Base-by-base conservation (phyloP, 2,888 invertebrate species). In the Cataglyphis altisquamis region DNA sequence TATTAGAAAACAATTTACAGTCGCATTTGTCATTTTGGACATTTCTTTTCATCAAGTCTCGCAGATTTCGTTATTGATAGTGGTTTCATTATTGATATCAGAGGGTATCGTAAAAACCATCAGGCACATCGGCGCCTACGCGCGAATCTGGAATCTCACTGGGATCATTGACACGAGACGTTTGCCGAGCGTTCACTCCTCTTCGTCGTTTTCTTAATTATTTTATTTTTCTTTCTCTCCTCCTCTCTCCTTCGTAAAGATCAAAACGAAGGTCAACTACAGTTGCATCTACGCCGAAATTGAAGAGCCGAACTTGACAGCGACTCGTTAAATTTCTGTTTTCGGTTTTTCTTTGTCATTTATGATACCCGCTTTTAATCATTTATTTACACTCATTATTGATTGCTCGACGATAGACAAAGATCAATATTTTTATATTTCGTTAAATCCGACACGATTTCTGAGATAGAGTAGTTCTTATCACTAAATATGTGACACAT, bases 241-340 rank as follows among this genome's bases (percentile, higher is more conserved):
- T 60, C 39, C 64, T 84, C 21, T 29, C 41, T 15, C 45, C 45
- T 60, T 48, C 64, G 55, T 63, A 25, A 45, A 45, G 45, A 55
- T 9, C 39, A 15, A 55, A 82, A 66, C 80, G 84, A 88, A 88
- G 84, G 84, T 67, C 84, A 57, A 9, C 18, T 25, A 25, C 64
- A 45, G 60, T 70, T 70, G 21, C 78, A 78, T 3, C 78, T 60
- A 45, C 60, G 60, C 41, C 67, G 67, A 60, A 60, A 78, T 45
- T 12, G 18, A 52, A 52, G 18, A 52, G 48, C 48, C n/a, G 8
- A 52, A n/a, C 15, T 41, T 32, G 36, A 9, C 10, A 39, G n/a
- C 36, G 32, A 25, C 52, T 64, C 55, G 12, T 29, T n/a, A 77
- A 77, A 68, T 57, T 77, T 68, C 29, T 4, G 12, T 67, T 39